Evolutionary conservation across 1,140 invertebrate genomes (phyloP).

Genomic region (Drosophila seguyi): DNA sequence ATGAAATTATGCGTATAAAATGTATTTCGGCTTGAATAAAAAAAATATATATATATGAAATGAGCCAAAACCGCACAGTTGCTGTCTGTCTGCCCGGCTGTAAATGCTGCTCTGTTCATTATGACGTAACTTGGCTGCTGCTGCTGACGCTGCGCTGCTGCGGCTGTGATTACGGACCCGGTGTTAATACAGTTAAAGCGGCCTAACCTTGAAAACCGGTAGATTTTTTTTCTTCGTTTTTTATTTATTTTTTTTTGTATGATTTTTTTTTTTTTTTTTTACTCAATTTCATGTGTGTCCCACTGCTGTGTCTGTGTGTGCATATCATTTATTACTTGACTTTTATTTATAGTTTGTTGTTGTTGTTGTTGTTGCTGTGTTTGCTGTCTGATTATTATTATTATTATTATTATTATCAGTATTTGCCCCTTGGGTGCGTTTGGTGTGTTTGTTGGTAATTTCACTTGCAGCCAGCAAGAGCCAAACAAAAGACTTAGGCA

Average conservation of each 20-base stretch:
- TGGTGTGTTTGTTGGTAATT: constrained; percentile 50
- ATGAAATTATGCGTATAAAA: constrained; percentile 83
- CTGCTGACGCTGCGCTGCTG: constrained; percentile 40
- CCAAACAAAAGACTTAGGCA: constrained; percentile 79
- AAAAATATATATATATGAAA: constrained; percentile 44
- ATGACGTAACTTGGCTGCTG: constrained; percentile 71
- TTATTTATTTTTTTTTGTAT: constrained; percentile 30
- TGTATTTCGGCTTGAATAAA: constrained; percentile 30
- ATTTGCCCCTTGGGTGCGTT: constrained; percentile 10
- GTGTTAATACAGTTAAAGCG: constrained; percentile 83
- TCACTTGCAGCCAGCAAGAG: constrained; percentile 29
- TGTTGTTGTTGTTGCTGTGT: too few species aligned
- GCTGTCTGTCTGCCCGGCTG: constrained; percentile 22
- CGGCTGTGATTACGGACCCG: constrained; percentile 78
- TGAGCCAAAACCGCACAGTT: constrained; percentile 74
- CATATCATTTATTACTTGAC: constrained; percentile 57
- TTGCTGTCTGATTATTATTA: too few species aligned
- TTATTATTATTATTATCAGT: constrained; percentile 38
- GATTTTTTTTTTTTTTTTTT: constrained; percentile 49
- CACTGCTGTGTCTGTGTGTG: constrained; percentile 47
- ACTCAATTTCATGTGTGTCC: constrained; percentile 70
- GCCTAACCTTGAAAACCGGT: constrained; percentile 84
- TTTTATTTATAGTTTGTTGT: constrained; percentile 49
- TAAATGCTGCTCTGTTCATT: constrained; percentile 63
- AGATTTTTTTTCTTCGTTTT: constrained; percentile 64